Percentiles rank a stretch among this genome's conserved stretches.
Evolutionary conservation across 2,113 vertebrate species (phyloP).

Genomic region (Eulacestoma nigropectus): DNA sequence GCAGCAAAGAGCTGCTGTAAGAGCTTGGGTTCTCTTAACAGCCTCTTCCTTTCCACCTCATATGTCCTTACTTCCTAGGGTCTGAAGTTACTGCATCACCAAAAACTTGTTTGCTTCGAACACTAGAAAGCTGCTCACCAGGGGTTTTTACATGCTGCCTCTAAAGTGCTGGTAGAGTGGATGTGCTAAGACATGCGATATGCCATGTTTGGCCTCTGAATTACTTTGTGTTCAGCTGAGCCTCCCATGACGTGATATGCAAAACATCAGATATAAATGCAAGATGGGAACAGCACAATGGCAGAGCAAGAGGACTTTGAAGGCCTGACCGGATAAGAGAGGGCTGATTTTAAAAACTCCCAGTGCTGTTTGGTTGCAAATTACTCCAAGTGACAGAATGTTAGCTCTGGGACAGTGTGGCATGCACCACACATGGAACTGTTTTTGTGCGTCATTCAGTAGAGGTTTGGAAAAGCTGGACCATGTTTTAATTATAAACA

Average conservation of each 20-base stretch:
- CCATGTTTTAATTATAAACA: neutral
- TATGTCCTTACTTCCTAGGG: neutral
- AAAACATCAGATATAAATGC: neutral
- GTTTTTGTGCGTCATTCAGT: neutral
- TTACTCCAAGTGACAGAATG: neutral
- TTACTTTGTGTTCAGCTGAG: neutral
- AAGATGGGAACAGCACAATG: neutral
- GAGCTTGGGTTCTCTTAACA: neutral
- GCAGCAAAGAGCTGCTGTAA: neutral
- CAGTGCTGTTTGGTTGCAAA: neutral
- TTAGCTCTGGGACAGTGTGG: neutral
- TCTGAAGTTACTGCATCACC: neutral
- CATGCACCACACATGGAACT: rapidly evolving
- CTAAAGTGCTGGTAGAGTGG: neutral
- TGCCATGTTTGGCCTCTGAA: neutral
- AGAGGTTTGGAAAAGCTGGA: neutral
- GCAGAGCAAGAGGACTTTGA: neutral
- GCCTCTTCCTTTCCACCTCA: neutral
- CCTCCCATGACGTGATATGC: neutral
- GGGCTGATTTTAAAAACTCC: neutral
- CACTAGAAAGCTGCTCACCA: neutral
- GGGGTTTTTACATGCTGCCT: neutral
- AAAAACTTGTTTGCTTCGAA: neutral
- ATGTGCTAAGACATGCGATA: neutral
- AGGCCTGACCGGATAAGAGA: neutral